Percentiles rank a stretch among this genome's conserved stretches.
Conservation (phyloP, 2,888 invertebrate genomes). For the Drosophila mulleri region DNA sequence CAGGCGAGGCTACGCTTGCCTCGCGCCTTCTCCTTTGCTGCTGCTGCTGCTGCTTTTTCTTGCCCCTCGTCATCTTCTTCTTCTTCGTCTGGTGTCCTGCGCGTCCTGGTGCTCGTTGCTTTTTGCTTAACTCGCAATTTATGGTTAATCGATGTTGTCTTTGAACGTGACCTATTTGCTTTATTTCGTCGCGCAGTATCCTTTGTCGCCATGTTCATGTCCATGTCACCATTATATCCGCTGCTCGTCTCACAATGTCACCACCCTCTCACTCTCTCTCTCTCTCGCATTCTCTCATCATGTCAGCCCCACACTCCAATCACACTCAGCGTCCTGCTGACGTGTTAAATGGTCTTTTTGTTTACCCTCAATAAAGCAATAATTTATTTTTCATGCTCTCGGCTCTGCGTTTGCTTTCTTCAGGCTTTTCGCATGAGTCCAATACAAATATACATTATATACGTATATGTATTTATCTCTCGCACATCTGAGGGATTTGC, state of each 20-base stretch:
- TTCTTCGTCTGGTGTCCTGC: constrained; percentile 6
- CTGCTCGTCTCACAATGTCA: constrained; percentile 12
- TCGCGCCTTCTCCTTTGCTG: background rate
- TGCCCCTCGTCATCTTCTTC: background rate
- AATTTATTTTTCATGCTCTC: constrained; percentile 80
- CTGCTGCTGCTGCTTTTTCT: too few relatives aligned
- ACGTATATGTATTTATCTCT: constrained; percentile 13
- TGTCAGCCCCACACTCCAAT: constrained; percentile 9
- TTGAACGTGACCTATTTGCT: constrained; percentile 82
- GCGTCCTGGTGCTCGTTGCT: constrained; percentile 54
- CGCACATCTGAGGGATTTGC: constrained; percentile 12
- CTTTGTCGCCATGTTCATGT: constrained; percentile 38
- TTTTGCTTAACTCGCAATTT: constrained; percentile 83
- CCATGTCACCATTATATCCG: constrained; percentile 51
- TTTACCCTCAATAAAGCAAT: constrained; percentile 79
- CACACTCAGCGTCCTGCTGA: constrained; percentile 76
- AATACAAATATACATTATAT: constrained; percentile 4
- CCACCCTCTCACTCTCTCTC: background rate
- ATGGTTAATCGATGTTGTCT: constrained; percentile 83
- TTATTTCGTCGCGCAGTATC: constrained; percentile 64
- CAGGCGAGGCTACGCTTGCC: constrained; percentile 27
- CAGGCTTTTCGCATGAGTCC: constrained; percentile 19
- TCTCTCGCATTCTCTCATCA: background rate
- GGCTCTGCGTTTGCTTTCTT: constrained; percentile 58
- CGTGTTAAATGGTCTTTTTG: constrained; percentile 82